phyloP scores from a whole-genome alignment of 2,113 vertebrate species.

The Grallaria varia region DNA sequence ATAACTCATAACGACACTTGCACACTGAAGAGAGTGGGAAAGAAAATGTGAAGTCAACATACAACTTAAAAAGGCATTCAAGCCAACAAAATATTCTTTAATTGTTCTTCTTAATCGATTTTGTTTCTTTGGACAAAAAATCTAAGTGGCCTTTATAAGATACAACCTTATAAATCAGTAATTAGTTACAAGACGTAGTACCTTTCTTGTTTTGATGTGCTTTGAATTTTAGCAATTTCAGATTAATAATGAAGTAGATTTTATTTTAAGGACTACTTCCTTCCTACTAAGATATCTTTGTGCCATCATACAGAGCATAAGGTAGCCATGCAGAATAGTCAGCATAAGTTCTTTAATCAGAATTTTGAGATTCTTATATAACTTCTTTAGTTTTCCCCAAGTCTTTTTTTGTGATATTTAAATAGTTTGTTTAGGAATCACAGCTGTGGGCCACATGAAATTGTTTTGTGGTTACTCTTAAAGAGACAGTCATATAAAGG shows the following conservation, averaged over 20 bases:
- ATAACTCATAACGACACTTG: neutral
- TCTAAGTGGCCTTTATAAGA: neutral
- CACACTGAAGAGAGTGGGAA: neutral
- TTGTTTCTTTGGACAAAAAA: neutral
- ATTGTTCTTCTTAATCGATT: neutral
- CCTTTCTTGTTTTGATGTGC: neutral
- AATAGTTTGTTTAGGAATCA: neutral
- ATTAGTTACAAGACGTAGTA: neutral
- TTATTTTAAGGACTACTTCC: neutral
- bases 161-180: neutral
- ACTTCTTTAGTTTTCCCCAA: neutral
- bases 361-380: neutral
- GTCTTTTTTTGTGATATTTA: neutral
- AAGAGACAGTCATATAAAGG: neutral
- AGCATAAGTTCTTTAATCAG: neutral
- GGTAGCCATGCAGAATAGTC: neutral
- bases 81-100: neutral
- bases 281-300: neutral
- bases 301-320: neutral
- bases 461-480: neutral
- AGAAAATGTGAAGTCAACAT: neutral
- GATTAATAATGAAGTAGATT: neutral
- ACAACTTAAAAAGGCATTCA: neutral
- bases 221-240: neutral
- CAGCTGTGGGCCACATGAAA: neutral